A percentile compares a stretch with the other conserved stretches of the same genome.
Conservation (phyloP, 2,888 invertebrate species). For the Himalopsyche anomala region DNA sequence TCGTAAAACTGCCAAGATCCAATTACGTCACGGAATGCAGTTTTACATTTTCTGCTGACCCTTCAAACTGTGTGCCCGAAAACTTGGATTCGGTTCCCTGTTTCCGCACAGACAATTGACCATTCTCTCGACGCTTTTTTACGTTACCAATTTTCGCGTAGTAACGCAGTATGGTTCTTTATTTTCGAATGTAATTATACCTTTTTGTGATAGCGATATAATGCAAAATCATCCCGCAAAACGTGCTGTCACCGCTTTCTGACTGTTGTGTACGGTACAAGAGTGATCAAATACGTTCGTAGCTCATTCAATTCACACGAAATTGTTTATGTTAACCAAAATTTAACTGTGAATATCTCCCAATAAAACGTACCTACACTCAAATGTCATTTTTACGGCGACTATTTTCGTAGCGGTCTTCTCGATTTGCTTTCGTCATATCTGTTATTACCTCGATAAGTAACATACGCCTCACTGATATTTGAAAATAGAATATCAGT, state of each 20-base stretch:
- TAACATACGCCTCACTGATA: neutral
- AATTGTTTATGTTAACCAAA: neutral
- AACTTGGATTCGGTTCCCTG: neutral
- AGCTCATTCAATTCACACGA: neutral
- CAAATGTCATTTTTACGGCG: slow-evolving; percentile 30
- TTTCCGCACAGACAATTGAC: neutral
- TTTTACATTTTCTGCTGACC: slow-evolving; percentile 51
- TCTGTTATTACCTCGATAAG: slow-evolving; percentile 17
- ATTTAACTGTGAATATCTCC: neutral
- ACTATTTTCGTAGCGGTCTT: slow-evolving; percentile 12
- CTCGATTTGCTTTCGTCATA: slow-evolving; percentile 6
- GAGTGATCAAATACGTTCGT: neutral
- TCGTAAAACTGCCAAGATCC: slow-evolving; percentile 50
- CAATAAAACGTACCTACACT: slow-evolving; percentile 31
- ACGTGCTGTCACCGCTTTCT: slow-evolving; percentile 54
- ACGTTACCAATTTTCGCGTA: neutral
- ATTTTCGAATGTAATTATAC: slow-evolving; percentile 14
- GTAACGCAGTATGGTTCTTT: neutral
- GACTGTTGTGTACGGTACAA: neutral
- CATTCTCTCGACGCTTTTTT: neutral
- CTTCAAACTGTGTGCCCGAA: neutral
- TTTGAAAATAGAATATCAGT: slow-evolving; percentile 35
- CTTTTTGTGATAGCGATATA: neutral
- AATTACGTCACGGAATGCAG: slow-evolving; percentile 64
- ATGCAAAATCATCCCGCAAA: slow-evolving; percentile 46